Evolutionary conservation across 2,797 vertebrate species (phyloP).

Genomic region (Anomalospiza imberbis): DNA sequence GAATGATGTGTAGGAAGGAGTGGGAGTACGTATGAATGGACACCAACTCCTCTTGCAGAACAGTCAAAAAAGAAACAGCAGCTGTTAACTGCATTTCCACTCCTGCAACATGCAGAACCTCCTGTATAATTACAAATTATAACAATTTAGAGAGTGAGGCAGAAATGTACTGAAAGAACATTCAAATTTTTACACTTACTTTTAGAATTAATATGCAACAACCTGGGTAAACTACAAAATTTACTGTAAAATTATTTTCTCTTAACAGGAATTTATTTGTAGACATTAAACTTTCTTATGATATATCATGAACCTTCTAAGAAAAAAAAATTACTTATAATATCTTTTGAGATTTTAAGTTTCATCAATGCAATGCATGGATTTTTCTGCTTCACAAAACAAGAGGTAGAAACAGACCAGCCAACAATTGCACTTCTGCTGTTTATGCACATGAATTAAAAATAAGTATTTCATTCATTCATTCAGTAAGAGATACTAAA

Average conservation of each 20-base stretch:
- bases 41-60: conserved; percentile 90
- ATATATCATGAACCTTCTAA: not conserved
- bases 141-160: not conserved
- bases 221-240: not conserved
- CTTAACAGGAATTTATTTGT: not conserved
- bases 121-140: conserved; percentile 76
- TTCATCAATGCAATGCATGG: not conserved
- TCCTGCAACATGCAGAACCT: conserved; percentile 85
- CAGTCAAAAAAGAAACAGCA: conserved; percentile 87
- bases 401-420: not conserved
- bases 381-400: not conserved
- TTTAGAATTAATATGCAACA: not conserved
- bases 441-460: not conserved
- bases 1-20: conserved; percentile 90
- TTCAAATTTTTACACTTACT: not conserved
- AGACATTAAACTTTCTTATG: not conserved
- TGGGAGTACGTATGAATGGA: conserved; percentile 90
- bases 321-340: not conserved
- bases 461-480: not conserved
- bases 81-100: conserved; percentile 91
- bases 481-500: not conserved
- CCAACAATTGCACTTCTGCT: not conserved
- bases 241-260: not conserved
- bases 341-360: not conserved
- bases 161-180: not conserved